phyloP scores from a whole-genome alignment of 2,113 vertebrate genomes.

The Monopterus albus region DNA sequence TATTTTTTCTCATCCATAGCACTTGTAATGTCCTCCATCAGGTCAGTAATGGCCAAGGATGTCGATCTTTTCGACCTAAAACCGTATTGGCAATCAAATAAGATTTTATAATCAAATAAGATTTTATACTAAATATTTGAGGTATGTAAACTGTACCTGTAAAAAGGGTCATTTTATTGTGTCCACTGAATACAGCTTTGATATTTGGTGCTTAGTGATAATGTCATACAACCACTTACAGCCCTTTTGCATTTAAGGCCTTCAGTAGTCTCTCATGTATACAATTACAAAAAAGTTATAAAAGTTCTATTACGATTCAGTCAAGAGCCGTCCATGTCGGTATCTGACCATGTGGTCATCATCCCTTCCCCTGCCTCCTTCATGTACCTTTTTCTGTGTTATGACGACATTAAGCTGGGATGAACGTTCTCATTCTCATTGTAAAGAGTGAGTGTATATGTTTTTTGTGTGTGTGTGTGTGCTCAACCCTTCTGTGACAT shows the following conservation, averaged over 20 bases:
- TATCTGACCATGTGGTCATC: slow-evolving; percentile 27
- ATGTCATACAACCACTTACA: not conserved
- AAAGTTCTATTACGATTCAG: slow-evolving; percentile 5
- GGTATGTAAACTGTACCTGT: too few species aligned
- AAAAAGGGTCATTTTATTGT: too few species aligned
- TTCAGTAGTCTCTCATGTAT: not conserved
- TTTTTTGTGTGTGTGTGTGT: slow-evolving; percentile 23
- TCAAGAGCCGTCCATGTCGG: slow-evolving; percentile 39
- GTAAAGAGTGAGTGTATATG: slow-evolving; percentile 44
- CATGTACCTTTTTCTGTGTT: slow-evolving; percentile 22
- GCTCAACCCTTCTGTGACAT: slow-evolving; percentile 25
- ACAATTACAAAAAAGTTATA: not conserved
- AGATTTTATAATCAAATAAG: too few species aligned
- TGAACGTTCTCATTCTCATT: slow-evolving; percentile 50
- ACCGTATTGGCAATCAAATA: too few species aligned
- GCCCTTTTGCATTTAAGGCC: not conserved
- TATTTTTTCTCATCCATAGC: too few species aligned
- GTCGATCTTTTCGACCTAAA: too few species aligned
- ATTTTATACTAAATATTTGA: too few species aligned
- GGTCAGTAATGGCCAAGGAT: too few species aligned
- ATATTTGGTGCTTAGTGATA: not conserved
- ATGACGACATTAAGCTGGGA: slow-evolving; percentile 45
- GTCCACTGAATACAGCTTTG: too few species aligned
- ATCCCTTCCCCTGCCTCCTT: slow-evolving; percentile 37
- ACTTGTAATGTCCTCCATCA: too few species aligned